Conservation (phyloP, 2,797 vertebrate genomes). For the Harpagifer antarcticus region DNA sequence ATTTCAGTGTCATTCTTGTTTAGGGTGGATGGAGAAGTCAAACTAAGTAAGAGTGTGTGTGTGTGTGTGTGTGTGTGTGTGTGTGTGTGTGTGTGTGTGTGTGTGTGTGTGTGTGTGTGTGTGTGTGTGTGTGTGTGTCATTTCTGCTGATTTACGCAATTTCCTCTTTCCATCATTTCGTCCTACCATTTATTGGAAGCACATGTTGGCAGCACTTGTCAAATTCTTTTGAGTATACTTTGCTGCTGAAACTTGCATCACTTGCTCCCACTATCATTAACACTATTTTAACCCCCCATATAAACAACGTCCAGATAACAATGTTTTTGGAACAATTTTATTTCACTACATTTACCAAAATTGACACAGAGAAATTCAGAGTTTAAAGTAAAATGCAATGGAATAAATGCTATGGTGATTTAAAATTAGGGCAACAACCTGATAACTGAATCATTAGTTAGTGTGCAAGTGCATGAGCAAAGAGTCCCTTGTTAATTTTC, state of each 20-base stretch:
- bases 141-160: slow-evolving; percentile 63
- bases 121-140: slow-evolving; percentile 17
- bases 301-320: not conserved
- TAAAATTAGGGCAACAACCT: no score
- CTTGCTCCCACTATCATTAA: not conserved
- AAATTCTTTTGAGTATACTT: slow-evolving; percentile 39
- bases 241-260: slow-evolving; percentile 20
- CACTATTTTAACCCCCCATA: not conserved
- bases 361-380: not conserved
- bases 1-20: slow-evolving; percentile 73
- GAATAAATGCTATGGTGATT: not conserved
- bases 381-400: not conserved
- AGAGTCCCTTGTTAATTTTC: no score
- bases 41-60: not conserved
- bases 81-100: not conserved
- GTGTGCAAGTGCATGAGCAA: no score
- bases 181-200: slow-evolving; percentile 41
- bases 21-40: slow-evolving; percentile 61
- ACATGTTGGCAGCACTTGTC: slow-evolving; percentile 37
- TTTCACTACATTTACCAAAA: not conserved
- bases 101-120: not conserved
- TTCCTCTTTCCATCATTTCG: slow-evolving; percentile 42
- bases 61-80: no score
- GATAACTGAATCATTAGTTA: no score
- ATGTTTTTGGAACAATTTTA: not conserved